Percentiles rank a stretch among this genome's conserved stretches.
phyloP scores from a whole-genome alignment of 2,113 vertebrate species.

The Eclectus roratus region DNA sequence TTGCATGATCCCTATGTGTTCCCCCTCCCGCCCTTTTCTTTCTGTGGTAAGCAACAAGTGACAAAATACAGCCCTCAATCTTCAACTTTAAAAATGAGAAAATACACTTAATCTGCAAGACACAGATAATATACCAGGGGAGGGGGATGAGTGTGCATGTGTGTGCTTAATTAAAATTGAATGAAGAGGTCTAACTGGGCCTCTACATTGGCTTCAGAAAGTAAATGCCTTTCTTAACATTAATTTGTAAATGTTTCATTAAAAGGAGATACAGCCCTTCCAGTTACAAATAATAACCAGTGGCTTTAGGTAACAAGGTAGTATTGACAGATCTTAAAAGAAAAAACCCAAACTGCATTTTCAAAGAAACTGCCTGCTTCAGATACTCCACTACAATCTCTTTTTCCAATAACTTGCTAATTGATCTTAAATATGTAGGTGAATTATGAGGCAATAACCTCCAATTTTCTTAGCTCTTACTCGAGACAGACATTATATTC shows the following conservation, averaged over 20 bases:
- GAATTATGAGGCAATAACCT: constrained; percentile 12
- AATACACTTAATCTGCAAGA: not conserved
- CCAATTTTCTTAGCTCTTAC: not conserved
- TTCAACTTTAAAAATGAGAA: not conserved
- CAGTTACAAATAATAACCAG: not conserved
- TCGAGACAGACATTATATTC: not conserved
- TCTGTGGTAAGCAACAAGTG: constrained; percentile 1
- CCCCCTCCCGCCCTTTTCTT: rapidly evolving
- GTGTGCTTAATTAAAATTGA: not conserved
- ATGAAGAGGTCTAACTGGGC: not conserved
- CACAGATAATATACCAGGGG: not conserved
- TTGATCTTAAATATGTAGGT: not conserved
- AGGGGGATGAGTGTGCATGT: too few species aligned
- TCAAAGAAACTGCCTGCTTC: not conserved
- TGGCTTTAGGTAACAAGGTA: not conserved
- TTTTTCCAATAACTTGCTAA: not conserved
- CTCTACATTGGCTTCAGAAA: not conserved
- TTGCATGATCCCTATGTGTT: not conserved
- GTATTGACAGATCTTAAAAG: not conserved
- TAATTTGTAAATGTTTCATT: not conserved
- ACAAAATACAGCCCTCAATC: not conserved
- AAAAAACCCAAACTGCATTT: not conserved
- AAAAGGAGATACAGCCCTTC: not conserved
- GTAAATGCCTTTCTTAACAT: not conserved
- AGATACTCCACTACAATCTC: not conserved